Base-by-base conservation (phyloP, 2,888 invertebrate genomes). In the Cylindroiulus punctatus region DNA sequence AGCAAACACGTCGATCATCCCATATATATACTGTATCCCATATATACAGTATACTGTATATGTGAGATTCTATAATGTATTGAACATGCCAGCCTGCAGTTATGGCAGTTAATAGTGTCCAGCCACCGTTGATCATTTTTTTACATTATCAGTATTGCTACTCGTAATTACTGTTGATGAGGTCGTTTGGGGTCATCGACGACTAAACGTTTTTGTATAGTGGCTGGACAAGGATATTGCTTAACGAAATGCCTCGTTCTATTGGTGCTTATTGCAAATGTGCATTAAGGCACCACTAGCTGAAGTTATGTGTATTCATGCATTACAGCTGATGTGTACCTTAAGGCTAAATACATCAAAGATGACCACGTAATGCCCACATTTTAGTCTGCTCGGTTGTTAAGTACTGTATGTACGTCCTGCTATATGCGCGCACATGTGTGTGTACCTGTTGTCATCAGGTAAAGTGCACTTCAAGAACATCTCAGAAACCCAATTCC, bases 361-460 rank as follows among this genome's bases (percentile, higher is more conserved):
- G 76, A 76, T 76, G 76, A 10, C 76, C 30, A 76, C 76, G 30
- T 76, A 76, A 76, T 76, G 26, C 76, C 76, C n/a, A 22, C 30
- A 30, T 76, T 76, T 76, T 30, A 30, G 76, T 76, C 30, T 76
- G 26, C 76, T 30, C 76, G 30, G 30, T 30, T 30, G 76, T 22
- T 22, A 22, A 57, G 52, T 52, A 57, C 22, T 22, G 76, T 30
- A 14, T 76, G 17, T 14, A 14, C 5, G 26, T 65, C 1, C 12
- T 26, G 52, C 14, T 52, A 26, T 17, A 30, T 76, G 76, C 14
- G 30, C 76, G 14, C 76, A 14, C 76, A 30, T 76, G 76, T 4
- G 17, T 30, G 30, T 76, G 76, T 76, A 76, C 76, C 76, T 76
- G 76, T 76, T 76, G 76, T 76, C 76, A 76, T 76, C 76, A 76